phyloP scores from a whole-genome alignment of 1,140 invertebrate species.

The Trissolcus basalis region DNA sequence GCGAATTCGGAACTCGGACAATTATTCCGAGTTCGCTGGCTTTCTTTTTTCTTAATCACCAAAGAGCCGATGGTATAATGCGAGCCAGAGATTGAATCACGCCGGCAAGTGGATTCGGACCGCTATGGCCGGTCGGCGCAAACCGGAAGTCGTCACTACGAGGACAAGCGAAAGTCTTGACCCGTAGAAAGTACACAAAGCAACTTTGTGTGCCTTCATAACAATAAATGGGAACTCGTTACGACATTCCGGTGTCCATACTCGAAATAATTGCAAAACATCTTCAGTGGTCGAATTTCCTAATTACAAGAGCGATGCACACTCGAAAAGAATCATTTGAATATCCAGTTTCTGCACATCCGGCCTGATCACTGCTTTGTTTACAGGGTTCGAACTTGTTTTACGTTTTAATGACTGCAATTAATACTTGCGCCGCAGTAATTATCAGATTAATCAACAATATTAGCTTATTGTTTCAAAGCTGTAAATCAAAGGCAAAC shows the following conservation, averaged over 20 bases:
- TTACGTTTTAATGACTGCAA: no score
- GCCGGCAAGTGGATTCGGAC: conserved; percentile 47
- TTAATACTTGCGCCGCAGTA: no score
- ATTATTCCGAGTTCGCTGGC: conserved; percentile 45
- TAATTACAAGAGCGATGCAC: no score
- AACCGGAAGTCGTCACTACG: conserved; percentile 53
- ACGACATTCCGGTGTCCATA: conserved; percentile 27
- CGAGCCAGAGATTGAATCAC: conserved; percentile 62
- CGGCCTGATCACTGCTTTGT: no score
- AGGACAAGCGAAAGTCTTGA: conserved; percentile 54
- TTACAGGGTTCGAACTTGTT: no score
- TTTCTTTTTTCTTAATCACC: conserved; percentile 70
- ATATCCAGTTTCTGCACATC: no score
- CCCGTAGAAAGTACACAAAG: conserved; percentile 42
- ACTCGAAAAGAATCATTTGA: no score
- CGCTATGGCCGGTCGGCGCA: conserved; percentile 20
- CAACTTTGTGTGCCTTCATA: conserved; percentile 25
- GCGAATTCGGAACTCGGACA: conserved; percentile 54
- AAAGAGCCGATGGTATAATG: conserved; percentile 43
- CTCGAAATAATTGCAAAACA: conserved; percentile 19
- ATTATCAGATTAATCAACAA: no score
- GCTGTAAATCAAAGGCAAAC: no score
- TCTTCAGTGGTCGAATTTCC: no score
- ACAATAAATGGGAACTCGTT: conserved; percentile 35
- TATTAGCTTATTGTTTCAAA: no score